A percentile compares a stretch with the other conserved stretches of the same genome.
These are phyloP conservation scores for Actinia tenebrosa DNA, from an alignment of 64 coral and sea anemone genomes.

Conservation along the genomic window DNA sequence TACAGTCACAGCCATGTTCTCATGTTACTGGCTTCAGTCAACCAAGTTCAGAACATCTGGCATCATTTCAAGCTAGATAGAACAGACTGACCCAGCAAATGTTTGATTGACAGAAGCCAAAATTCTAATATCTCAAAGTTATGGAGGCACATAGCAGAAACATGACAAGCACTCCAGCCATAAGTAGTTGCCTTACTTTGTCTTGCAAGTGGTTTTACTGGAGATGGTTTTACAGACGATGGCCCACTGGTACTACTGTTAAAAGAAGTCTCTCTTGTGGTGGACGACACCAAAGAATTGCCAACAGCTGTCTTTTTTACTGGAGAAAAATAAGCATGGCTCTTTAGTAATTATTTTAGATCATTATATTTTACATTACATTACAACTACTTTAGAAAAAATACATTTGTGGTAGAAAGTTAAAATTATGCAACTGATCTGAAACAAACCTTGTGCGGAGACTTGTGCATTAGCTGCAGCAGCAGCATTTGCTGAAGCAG, in stretches of 20 bases:
- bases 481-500: conserved; percentile 89
- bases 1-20: not conserved
- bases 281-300: not conserved
- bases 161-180: not conserved
- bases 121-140: too few relatives aligned
- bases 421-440: not conserved
- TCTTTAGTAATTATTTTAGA: too few relatives aligned
- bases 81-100: too few relatives aligned
- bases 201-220: conserved; percentile 9
- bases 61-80: too few relatives aligned
- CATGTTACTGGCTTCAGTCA: too few relatives aligned
- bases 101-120: too few relatives aligned
- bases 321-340: not conserved
- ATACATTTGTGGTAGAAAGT: not conserved
- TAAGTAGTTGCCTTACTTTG: not conserved
- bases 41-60: too few relatives aligned
- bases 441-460: conserved; percentile 37
- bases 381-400: not conserved
- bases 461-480: conserved; percentile 83
- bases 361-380: not conserved
- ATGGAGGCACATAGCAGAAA: too few relatives aligned
- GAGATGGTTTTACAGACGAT: not conserved
- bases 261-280: not conserved
- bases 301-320: not conserved
- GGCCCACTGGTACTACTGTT: not conserved